Evolutionary conservation across 1,140 invertebrate genomes (phyloP), one percentile per base, ranked within the genome.

Genomic region (Bemisia tabaci): DNA sequence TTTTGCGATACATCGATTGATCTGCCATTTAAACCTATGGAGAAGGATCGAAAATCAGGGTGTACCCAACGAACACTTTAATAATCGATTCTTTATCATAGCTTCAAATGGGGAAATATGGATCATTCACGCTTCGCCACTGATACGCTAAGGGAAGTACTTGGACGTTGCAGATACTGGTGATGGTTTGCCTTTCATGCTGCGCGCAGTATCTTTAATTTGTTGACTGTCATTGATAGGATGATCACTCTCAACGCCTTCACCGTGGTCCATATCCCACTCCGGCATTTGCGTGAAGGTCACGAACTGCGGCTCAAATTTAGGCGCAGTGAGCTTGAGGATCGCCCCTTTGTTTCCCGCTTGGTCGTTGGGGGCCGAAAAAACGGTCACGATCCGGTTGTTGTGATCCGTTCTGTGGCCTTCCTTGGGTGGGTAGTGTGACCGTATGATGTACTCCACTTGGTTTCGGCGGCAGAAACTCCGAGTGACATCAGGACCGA

Each of bases 401-500:
- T 79, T 76, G 11, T 77, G 72, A 69, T 78, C 78, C 60, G 78
- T 76, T 64, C 75, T 76, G 67, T 77, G 77, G 12, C 75, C 75
- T 69, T 77, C 75, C 72, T 76, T 74, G 24, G 75, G 74, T 64
- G 82, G 80, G 76, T 85, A 83, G 75, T 84, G 83, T 25, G 83
- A 83, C 69, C 83, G 73, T 73, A 82, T 84, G 63, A 84, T 82
- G 48, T 84, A 77, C 72, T 84, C 83, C 60, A 84, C 73, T 72
- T 84, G 81, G 74, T 79, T 77, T 65, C 78, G 76, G 68, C 77
- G 77, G 60, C 81, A 70, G 69, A 81, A 81, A 9, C 11, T 26
- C 11, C 27, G 26, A 25, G 60, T 59, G 12, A 62, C 60, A 67
- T 79, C 76, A 26, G 73, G 71, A 1, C 79, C 75, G 60, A 78